phyloP scores from a whole-genome alignment of 2,113 vertebrate genomes.

The Orthonyx spaldingii region DNA sequence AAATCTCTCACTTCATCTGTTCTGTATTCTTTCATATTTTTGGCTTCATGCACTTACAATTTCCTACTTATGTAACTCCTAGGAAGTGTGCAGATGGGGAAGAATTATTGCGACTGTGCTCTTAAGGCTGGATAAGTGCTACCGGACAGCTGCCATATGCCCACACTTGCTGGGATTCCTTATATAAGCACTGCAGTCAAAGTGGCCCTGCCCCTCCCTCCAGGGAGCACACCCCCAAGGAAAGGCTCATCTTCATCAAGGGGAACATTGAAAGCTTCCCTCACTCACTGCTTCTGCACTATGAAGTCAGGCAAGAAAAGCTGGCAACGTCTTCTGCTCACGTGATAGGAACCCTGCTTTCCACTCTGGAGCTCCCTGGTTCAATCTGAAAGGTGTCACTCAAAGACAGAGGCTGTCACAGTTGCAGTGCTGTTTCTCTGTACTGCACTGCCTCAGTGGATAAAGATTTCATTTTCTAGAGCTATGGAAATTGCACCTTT shows the following conservation, averaged over 20 bases:
- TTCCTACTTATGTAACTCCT: conserved; percentile 19
- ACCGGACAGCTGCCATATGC: not conserved
- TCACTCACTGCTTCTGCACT: not conserved
- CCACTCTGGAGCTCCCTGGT: not conserved
- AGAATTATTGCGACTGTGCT: not conserved
- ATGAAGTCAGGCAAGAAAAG: not conserved
- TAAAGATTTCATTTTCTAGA: not conserved
- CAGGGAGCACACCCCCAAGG: not conserved
- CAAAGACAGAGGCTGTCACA: not conserved
- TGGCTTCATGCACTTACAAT: not conserved
- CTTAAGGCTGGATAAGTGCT: not conserved
- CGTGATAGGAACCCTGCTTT: not conserved
- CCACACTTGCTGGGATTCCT: not conserved
- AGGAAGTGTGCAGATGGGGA: not conserved
- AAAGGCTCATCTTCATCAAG: not conserved
- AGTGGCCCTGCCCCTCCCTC: not conserved
- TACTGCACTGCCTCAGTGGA: not conserved
- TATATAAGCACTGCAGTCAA: not conserved
- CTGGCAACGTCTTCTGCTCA: not conserved
- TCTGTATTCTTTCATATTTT: conserved; percentile 35
- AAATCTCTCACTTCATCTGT: conserved; percentile 44
- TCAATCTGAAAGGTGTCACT: not conserved
- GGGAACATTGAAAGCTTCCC: not conserved
- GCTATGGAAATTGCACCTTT: not conserved
- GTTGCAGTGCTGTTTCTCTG: not conserved